phyloP scores from a whole-genome alignment of 2,888 invertebrate genomes.

The Parochlus steinenii region DNA sequence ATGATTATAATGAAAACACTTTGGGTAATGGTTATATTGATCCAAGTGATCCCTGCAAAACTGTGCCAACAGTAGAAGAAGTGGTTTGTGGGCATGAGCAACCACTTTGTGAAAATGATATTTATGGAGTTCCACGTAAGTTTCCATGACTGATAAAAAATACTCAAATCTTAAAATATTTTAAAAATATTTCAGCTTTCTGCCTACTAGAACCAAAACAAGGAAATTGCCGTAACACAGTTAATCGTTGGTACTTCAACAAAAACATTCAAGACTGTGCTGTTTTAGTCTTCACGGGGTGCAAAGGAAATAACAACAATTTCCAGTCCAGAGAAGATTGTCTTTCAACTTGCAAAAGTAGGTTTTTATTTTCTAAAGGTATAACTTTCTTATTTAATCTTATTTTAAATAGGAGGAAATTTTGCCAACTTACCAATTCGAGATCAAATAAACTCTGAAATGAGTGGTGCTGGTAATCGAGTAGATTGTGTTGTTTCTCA shows the following conservation, averaged over 20 bases:
- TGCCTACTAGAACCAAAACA: slow-evolving; percentile 32
- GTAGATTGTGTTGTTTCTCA: slow-evolving; percentile 34
- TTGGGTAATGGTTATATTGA: slow-evolving; percentile 20
- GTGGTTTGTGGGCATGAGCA: slow-evolving; percentile 28
- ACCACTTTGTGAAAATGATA: slow-evolving; percentile 9
- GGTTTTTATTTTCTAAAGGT: neutral
- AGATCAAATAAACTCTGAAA: neutral
- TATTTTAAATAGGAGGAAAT: slow-evolving; percentile 1
- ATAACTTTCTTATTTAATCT: slow-evolving; percentile 1
- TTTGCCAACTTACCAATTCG: slow-evolving; percentile 9
- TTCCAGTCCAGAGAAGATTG: slow-evolving; percentile 61
- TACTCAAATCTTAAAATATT: neutral
- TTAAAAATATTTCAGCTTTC: slow-evolving; percentile 18
- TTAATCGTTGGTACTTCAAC: slow-evolving; percentile 76
- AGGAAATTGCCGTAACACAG: slow-evolving; percentile 63
- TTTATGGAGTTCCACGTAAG: slow-evolving; percentile 11
- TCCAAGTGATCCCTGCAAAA: slow-evolving; percentile 26
- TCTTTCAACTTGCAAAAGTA: slow-evolving; percentile 39
- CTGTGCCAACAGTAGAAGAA: slow-evolving; percentile 33
- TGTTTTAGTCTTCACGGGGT: slow-evolving; percentile 76
- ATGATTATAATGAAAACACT: slow-evolving; percentile 22
- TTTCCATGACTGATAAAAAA: neutral
- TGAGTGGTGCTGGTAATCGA: slow-evolving; percentile 16
- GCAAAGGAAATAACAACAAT: slow-evolving; percentile 77
- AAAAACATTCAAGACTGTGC: slow-evolving; percentile 49